phyloP scores from a whole-genome alignment of 2,113 vertebrate species.

The Actenoides hombroni region DNA sequence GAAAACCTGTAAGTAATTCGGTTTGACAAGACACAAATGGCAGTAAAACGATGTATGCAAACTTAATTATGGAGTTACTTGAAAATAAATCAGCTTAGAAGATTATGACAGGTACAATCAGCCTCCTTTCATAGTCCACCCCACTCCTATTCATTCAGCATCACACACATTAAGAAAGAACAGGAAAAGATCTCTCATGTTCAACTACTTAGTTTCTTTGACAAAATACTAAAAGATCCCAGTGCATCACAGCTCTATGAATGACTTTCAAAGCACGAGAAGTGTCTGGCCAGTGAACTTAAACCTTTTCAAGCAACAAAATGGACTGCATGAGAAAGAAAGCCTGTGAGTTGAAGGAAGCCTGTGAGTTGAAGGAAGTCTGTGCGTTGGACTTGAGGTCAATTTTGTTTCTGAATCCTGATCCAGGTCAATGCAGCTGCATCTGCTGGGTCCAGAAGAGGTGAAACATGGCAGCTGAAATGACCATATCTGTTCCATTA shows the following conservation, averaged over 20 bases:
- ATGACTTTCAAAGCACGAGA: neutral
- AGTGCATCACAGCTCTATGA: neutral
- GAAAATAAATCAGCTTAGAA: neutral
- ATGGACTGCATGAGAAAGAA: neutral
- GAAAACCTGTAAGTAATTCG: neutral
- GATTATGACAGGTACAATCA: neutral
- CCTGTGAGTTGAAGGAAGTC: neutral
- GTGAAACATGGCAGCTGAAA: slow-evolving; percentile 4
- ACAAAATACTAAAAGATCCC: neutral
- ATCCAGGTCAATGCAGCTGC: neutral
- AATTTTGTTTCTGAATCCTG: neutral
- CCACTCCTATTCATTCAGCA: neutral
- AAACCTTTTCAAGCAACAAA: neutral
- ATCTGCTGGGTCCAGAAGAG: neutral
- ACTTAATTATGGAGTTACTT: neutral
- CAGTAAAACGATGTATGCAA: neutral
- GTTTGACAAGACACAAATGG: neutral
- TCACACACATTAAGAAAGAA: neutral
- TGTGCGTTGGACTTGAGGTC: neutral
- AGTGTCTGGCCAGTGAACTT: neutral
- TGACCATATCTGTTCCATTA: neutral
- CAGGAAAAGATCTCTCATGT: neutral
- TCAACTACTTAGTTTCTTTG: neutral
- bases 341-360: neutral
- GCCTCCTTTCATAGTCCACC: neutral